phyloP scores from a whole-genome alignment of 2,888 invertebrate genomes.

The Drosophila diplacantha region DNA sequence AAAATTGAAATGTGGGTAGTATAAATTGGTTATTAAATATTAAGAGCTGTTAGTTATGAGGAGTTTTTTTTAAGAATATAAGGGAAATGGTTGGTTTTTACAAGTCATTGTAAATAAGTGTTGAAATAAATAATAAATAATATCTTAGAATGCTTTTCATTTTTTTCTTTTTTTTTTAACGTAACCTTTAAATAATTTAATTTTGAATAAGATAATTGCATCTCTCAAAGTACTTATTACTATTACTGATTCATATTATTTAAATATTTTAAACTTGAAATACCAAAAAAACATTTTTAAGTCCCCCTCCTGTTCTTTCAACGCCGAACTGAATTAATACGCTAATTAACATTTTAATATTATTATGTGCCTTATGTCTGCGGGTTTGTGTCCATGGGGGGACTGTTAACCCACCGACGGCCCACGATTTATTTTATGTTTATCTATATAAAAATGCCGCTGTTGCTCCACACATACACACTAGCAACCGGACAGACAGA shows the following conservation, averaged over 20 bases:
- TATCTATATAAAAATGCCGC: constrained; percentile 43
- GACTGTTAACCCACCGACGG: constrained; percentile 33
- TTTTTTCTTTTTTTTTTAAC: no score
- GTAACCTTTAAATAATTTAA: no score
- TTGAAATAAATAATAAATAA: no score
- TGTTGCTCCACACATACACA: constrained; percentile 29
- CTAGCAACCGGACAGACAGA: constrained; percentile 9
- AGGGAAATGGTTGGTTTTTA: neutral
- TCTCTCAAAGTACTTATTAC: no score
- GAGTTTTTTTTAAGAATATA: neutral
- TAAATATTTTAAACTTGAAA: neutral
- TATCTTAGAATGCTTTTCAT: no score
- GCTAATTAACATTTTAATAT: constrained; percentile 68
- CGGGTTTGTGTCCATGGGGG: constrained; percentile 2
- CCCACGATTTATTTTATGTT: constrained; percentile 54
- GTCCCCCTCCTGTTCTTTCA: constrained; percentile 10
- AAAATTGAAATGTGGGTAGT: constrained; percentile 8
- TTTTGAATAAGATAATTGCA: no score
- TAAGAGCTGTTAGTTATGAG: neutral
- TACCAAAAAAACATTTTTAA: constrained; percentile 1
- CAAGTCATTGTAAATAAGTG: no score
- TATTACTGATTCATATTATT: no score
- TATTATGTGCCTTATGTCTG: constrained; percentile 57
- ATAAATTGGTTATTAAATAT: constrained; percentile 9
- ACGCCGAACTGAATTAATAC: constrained; percentile 62